These are phyloP conservation scores for Ariolimax columbianus DNA, from an alignment of 2,888 invertebrate species.

Conservation along the genomic window DNA sequence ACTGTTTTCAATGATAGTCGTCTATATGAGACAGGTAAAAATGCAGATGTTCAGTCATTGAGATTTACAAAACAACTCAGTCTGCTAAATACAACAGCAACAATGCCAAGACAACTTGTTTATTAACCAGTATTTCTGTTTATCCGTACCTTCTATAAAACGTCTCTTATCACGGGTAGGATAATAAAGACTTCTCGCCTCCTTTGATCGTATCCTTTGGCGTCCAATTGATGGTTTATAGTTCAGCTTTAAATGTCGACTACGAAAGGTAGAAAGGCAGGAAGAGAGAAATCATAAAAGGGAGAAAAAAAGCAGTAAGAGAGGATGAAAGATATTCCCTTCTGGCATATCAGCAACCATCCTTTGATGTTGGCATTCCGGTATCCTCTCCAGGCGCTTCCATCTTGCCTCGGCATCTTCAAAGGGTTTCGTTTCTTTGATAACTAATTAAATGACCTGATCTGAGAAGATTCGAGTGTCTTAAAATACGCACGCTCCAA, in stretches of 20 bases:
- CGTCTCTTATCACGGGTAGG: neutral
- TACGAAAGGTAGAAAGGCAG: slow-evolving; percentile 6
- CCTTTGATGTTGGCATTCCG: slow-evolving; percentile 26
- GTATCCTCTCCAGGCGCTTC: slow-evolving; percentile 23
- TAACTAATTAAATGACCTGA: slow-evolving; percentile 32
- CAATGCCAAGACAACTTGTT: neutral
- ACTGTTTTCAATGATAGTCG: no score
- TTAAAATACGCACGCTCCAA: neutral
- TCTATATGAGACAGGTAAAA: no score
- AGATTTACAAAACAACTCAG: neutral
- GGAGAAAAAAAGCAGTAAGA: neutral
- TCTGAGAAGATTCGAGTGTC: slow-evolving; percentile 16
- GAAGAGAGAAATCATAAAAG: slow-evolving; percentile 20
- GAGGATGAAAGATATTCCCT: slow-evolving; percentile 5
- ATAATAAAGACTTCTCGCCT: neutral
- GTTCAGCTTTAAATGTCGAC: slow-evolving; percentile 9
- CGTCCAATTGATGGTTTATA: slow-evolving; percentile 6
- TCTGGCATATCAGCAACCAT: slow-evolving; percentile 10
- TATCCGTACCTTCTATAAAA: neutral
- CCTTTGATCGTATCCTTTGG: neutral
- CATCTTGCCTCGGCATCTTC: slow-evolving; percentile 19
- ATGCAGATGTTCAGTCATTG: no score
- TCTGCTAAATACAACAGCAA: neutral
- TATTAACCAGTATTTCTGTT: neutral
- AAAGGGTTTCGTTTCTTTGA: slow-evolving; percentile 25